A percentile compares a stretch with the other conserved stretches of the same genome.
Evolutionary conservation across 37 sponge, comb jelly and placozoan genomes (phyloP).

Genomic region (Hexactinellida sp.): DNA sequence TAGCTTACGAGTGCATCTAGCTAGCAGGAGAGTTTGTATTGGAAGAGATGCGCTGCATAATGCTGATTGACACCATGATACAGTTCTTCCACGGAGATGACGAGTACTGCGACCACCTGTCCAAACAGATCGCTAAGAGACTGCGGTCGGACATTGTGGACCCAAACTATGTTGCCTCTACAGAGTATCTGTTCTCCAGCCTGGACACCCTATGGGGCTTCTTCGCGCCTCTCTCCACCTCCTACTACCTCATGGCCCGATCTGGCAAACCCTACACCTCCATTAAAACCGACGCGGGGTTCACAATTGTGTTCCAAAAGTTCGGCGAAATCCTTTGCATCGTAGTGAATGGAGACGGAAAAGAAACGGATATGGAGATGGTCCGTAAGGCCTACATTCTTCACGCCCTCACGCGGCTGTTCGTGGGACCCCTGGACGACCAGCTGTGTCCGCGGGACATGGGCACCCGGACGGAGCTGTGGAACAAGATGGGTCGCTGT

Average conservation of each 20-base stretch:
- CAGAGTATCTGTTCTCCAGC: neutral
- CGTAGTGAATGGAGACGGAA: slow-evolving; percentile 13
- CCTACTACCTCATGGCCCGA: slow-evolving; percentile 13
- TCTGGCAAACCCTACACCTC: slow-evolving; percentile 4
- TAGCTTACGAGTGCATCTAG: too few relatives aligned
- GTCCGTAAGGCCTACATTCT: neutral
- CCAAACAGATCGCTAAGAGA: neutral
- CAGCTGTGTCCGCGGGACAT: neutral
- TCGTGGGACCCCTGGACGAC: neutral
- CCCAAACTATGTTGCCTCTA: neutral
- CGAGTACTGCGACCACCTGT: neutral
- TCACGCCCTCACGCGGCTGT: neutral
- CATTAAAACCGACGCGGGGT: neutral
- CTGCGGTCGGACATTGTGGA: neutral
- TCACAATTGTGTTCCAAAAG: neutral
- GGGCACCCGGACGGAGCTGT: neutral
- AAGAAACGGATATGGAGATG: neutral
- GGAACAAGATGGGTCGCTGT: neutral
- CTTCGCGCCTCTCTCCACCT: neutral
- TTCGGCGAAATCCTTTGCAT: neutral
- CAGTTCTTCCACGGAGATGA: slow-evolving; percentile 12
- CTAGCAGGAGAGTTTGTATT: too few relatives aligned
- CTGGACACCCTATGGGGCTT: slow-evolving; percentile 2
- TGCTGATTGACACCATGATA: neutral
- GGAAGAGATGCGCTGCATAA: slow-evolving; percentile 13